Evolutionary conservation across 2,797 vertebrate species (phyloP).

Genomic region (Spinibarbus caldwelli): DNA sequence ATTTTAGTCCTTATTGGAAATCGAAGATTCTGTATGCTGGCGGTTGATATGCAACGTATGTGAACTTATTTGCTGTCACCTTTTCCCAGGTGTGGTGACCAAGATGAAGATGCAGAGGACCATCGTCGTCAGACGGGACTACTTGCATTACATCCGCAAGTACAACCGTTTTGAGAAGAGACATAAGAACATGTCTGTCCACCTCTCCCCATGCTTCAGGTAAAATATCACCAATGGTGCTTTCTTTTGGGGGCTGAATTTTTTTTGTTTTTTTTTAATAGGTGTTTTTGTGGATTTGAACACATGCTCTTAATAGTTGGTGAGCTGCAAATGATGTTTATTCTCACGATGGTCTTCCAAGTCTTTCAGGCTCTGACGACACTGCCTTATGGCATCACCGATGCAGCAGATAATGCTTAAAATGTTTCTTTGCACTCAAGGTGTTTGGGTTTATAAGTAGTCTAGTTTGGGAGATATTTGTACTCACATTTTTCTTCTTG

Average conservation of each 20-base stretch:
- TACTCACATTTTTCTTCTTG: background rate
- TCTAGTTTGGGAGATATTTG: background rate
- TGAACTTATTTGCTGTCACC: background rate
- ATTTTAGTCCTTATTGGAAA: background rate
- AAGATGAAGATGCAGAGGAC: slow-evolving; percentile 99
- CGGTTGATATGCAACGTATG: no score
- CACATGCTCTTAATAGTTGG: background rate
- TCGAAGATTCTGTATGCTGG: background rate
- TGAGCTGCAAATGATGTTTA: slow-evolving; percentile 81
- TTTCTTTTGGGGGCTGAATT: background rate
- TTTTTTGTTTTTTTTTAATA: no score
- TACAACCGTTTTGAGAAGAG: slow-evolving; percentile 99
- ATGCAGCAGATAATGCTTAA: slow-evolving; percentile 71
- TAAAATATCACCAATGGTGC: slow-evolving; percentile 53
- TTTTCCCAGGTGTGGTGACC: slow-evolving; percentile 86
- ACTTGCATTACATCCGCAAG: slow-evolving; percentile 97
- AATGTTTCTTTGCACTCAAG: background rate
- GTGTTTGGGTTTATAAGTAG: background rate
- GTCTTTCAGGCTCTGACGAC: slow-evolving; percentile 78
- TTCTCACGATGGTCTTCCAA: slow-evolving; percentile 92
- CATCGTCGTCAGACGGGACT: slow-evolving; percentile 94
- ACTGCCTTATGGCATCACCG: slow-evolving; percentile 79
- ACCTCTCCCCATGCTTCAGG: slow-evolving; percentile 92
- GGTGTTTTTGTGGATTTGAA: background rate
- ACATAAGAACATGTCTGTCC: slow-evolving; percentile 96